Evolutionary conservation across 2,888 invertebrate species (phyloP).

Genomic region (Gisinianus flammeolus): DNA sequence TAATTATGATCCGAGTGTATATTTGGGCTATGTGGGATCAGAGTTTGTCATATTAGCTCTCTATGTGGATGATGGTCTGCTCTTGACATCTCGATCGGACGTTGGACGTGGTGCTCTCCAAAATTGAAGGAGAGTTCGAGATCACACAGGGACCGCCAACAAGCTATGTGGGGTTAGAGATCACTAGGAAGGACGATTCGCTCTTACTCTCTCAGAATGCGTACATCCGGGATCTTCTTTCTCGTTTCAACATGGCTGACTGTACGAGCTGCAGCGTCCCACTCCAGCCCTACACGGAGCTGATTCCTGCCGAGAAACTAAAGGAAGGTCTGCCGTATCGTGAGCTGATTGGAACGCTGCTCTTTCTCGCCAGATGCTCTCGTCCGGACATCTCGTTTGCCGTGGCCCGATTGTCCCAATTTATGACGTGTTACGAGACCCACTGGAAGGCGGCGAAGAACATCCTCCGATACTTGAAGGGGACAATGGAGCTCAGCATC

Average conservation of each 20-base stretch:
- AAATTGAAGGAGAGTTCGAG: conserved; percentile 23
- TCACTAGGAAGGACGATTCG: neutral
- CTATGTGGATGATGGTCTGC: conserved; percentile 46
- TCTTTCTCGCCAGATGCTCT: conserved; percentile 51
- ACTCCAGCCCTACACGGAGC: conserved; percentile 38
- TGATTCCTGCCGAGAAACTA: neutral
- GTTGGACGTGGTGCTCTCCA: conserved; percentile 2
- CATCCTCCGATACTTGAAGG: conserved; percentile 59
- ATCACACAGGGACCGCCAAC: conserved; percentile 1
- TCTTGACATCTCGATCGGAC: neutral
- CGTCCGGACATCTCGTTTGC: conserved; percentile 54
- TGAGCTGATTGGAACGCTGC: conserved; percentile 49
- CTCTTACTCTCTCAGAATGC: conserved; percentile 17
- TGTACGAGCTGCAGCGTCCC: conserved; percentile 22
- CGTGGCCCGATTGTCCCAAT: conserved; percentile 50
- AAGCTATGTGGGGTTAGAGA: conserved; percentile 40
- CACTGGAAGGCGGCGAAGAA: conserved; percentile 60
- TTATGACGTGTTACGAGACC: conserved; percentile 40
- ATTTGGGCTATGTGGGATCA: neutral
- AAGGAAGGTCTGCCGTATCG: conserved; percentile 31
- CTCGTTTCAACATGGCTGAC: conserved; percentile 36
- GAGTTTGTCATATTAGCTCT: neutral
- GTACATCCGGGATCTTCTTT: conserved; percentile 20
- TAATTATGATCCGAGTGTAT: conserved; percentile 35
- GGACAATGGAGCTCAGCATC: conserved; percentile 56